Evolutionary conservation across 2,113 vertebrate species (phyloP), one percentile per base, ranked within the genome.

Genomic region (Irena cyanogastra): DNA sequence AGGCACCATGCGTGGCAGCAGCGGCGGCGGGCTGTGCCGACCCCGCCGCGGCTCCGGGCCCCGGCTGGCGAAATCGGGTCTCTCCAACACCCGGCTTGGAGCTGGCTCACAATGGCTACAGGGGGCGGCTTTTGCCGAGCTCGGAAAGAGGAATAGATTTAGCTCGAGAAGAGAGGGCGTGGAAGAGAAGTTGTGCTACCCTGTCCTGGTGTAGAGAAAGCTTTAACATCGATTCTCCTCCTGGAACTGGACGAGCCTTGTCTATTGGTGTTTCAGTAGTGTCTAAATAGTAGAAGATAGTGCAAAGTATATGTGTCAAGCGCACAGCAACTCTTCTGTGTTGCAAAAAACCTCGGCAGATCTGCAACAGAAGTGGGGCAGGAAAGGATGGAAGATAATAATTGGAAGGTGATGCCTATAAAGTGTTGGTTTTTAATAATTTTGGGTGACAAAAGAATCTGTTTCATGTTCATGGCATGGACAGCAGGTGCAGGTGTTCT

Each of bases 281-380:
- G 20, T 6, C 30, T 30, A 2, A 42, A 16, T 14, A 24, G 16
- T 19, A 16, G 49, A 35, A 20, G 23, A 1, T 8, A 24, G 19
- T 12, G 16, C 5, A 6, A 4, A 11, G 23, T 3, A 4, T 27
- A 3, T 5, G 0, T 21, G 13, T 3, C 16, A 20, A 54, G 37
- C 11, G 11, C 7, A 4, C 24, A 26, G 65, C 33, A 53, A 2
- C 33, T 23, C 18, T 22, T 24, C 24, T n/a, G 13, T 42, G 20
- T 17, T 57, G 45, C 9, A n/a, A 33, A 80, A 60, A 37, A 4
- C 0, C 5, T 2, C 39, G 15, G 3, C 17, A 19, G 26, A 33
- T 37, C n/a, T 50, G 42, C 42, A 24, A 2, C 1, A 0, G 7
- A 14, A 28, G 19, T 56, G 13, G 18, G 17, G 20, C 16, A 11